phyloP scores from a whole-genome alignment of 1,140 invertebrate genomes.

The Heliothis virescens region DNA sequence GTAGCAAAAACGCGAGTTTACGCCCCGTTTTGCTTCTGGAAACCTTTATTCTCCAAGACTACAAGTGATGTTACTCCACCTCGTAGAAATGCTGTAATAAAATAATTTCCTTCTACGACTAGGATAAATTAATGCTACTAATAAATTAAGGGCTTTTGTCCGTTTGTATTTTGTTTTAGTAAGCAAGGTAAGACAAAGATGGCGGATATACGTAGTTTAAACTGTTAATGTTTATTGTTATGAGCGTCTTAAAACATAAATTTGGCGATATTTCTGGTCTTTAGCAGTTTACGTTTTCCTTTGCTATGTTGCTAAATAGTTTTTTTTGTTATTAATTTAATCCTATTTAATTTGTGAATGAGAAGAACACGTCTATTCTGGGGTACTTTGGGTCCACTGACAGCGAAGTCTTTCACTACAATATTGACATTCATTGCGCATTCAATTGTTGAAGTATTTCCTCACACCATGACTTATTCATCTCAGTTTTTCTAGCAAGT shows the following conservation, averaged over 20 bases:
- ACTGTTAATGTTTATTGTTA: slow-evolving; percentile 16
- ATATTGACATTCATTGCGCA: no score
- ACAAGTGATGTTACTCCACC: slow-evolving; percentile 17
- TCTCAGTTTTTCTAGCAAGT: no score
- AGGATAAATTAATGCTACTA: slow-evolving; percentile 64
- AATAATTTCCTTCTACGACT: slow-evolving; percentile 67
- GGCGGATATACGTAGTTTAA: slow-evolving; percentile 31
- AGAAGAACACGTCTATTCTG: no score
- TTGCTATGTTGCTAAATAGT: neutral
- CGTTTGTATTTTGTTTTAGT: slow-evolving; percentile 56
- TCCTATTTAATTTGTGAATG: no score
- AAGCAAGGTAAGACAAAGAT: slow-evolving; percentile 29
- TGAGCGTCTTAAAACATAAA: slow-evolving; percentile 15
- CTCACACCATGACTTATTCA: no score
- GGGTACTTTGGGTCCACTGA: no score
- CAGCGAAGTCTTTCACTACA: no score
- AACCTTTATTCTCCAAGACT: slow-evolving; percentile 1
- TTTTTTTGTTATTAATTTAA: neutral
- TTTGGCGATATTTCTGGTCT: neutral
- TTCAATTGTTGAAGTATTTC: no score
- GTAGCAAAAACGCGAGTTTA: neutral
- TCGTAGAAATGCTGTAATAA: slow-evolving; percentile 61
- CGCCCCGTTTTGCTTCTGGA: neutral
- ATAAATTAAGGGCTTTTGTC: slow-evolving; percentile 69
- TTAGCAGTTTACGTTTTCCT: neutral